Conservation (phyloP, 2,113 vertebrate genomes). For the Dermatemys mawii region DNA sequence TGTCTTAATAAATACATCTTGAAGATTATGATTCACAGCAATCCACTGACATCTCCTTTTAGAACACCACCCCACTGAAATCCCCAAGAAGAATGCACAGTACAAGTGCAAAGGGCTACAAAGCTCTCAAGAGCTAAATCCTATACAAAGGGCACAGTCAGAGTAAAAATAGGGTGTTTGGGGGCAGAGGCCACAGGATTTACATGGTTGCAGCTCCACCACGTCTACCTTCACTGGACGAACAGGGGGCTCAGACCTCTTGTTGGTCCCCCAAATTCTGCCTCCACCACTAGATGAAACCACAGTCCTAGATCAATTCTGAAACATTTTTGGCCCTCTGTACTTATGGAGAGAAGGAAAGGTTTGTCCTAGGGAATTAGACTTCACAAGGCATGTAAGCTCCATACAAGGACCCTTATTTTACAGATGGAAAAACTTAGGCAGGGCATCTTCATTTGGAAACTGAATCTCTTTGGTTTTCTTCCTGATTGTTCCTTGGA, state of each 20-base stretch:
- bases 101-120: neutral
- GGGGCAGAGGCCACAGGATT: neutral
- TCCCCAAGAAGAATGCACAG: neutral
- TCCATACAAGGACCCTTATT: neutral
- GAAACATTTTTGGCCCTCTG: neutral
- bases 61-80: neutral
- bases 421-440: slow-evolving; percentile 6
- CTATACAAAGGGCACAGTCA: rapidly evolving
- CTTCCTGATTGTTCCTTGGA: neutral
- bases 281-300: neutral
- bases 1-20: neutral
- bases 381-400: neutral
- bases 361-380: neutral
- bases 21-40: neutral
- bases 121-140: neutral
- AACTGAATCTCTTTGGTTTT: neutral
- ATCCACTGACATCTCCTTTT: neutral
- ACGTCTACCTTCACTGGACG: neutral
- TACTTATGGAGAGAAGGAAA: neutral
- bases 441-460: neutral
- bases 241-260: neutral
- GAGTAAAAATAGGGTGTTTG: neutral
- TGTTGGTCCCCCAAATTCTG: neutral
- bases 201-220: neutral
- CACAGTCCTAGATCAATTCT: neutral